These are phyloP conservation scores for Papio anubis DNA, from an alignment of 2,113 vertebrate genomes.

Conservation along the genomic window DNA sequence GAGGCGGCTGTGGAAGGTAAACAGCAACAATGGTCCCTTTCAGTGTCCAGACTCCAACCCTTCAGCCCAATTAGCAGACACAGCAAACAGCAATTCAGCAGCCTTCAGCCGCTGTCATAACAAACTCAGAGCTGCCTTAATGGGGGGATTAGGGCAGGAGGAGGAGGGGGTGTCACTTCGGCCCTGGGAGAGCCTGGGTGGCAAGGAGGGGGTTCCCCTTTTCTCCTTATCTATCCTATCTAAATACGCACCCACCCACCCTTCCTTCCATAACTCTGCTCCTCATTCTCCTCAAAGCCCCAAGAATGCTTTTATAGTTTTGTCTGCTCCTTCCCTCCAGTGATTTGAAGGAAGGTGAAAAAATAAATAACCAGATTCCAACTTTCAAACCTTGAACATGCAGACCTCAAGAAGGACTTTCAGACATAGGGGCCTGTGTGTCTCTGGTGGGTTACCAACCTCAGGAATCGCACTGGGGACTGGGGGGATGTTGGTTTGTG, in stretches of 20 bases:
- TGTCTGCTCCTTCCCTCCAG: background rate
- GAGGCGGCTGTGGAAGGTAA: constrained; percentile 72
- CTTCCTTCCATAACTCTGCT: background rate
- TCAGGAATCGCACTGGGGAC: background rate
- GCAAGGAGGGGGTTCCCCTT: constrained; percentile 54
- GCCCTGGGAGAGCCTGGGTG: constrained; percentile 65
- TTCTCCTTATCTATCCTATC: background rate
- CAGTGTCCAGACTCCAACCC: constrained; percentile 87
- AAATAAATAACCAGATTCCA: background rate
- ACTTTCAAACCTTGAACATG: background rate
- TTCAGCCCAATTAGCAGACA: constrained; percentile 90
- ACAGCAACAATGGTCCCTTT: constrained; percentile 86
- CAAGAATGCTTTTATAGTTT: background rate
- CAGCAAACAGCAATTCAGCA: constrained; percentile 80
- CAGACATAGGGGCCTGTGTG: background rate
- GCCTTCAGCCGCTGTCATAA: constrained; percentile 87
- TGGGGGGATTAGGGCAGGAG: constrained; percentile 83
- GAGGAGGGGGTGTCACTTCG: constrained; percentile 74
- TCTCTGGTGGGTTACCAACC: background rate
- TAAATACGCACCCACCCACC: background rate
- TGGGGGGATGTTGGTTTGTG: background rate
- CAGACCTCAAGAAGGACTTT: background rate
- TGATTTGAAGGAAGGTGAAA: background rate
- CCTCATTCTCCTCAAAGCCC: constrained; percentile 6
- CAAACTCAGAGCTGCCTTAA: constrained; percentile 86